phyloP scores from a whole-genome alignment of 2,113 vertebrate species.

The Gopherus evgoodei region DNA sequence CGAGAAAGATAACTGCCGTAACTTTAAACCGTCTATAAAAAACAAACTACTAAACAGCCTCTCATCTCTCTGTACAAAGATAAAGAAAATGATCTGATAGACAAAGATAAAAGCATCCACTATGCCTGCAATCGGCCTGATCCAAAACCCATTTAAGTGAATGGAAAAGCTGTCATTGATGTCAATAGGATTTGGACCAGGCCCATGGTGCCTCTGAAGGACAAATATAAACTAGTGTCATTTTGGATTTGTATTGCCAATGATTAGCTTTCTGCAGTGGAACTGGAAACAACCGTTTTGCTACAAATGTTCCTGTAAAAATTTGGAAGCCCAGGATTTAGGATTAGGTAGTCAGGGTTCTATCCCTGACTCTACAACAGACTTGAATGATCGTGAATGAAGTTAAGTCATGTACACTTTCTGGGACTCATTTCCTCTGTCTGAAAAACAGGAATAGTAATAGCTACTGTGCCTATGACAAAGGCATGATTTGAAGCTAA shows the following conservation, averaged over 20 bases:
- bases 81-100: rapidly evolving
- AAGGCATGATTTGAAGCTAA: rapidly evolving
- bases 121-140: background rate
- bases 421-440: rapidly evolving
- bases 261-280: background rate
- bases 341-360: background rate
- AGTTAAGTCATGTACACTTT: rapidly evolving
- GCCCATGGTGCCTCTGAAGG: background rate
- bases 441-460: rapidly evolving
- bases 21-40: rapidly evolving
- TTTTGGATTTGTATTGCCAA: background rate
- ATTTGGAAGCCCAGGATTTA: background rate
- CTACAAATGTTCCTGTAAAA: background rate
- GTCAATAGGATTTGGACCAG: rapidly evolving
- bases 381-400: rapidly evolving
- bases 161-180: rapidly evolving
- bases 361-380: background rate
- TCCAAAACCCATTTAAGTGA: rapidly evolving
- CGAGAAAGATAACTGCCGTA: no score
- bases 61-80: rapidly evolving
- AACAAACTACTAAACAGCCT: rapidly evolving
- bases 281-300: slow-evolving; percentile 4
- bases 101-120: rapidly evolving
- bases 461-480: rapidly evolving
- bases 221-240: background rate